Base-by-base conservation (phyloP, 35 echinoderm and acorn worm species). In the Patiria miniata region DNA sequence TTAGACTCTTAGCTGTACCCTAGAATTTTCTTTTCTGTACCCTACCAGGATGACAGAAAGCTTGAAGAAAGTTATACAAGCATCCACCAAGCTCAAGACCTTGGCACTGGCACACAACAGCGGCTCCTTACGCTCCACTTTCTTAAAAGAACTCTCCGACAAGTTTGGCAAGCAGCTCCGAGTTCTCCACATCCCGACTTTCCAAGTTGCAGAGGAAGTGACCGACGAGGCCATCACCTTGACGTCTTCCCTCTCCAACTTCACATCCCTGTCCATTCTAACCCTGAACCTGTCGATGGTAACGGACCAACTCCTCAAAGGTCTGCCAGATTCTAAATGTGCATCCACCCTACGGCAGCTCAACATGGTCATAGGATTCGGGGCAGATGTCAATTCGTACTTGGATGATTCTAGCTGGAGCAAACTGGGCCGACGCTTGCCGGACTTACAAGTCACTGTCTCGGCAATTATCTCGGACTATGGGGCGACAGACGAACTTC, bases 131-230 rank as follows among this genome's bases (percentile, higher is more conserved):
- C 65, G 29, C 14, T 34, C 65, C 7, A 26, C 21, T 2, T 73
- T 73, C 65, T 23, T 73, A 23, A 73, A 73, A 30, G 26, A 28
- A 23, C 65, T 73, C 26, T 18, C 65, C 29, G 21, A 73, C 19
- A 73, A 73, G 26, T 73, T 73, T 73, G 65, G 26, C 65, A 73
- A 73, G 34, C 65, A 36, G 65, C 65, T 73, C 14, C 65, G 29
- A 34, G 65, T 73, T 8, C 65, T 73, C 65, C 65, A 73, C 26
- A 10, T 73, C 23, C 65, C 65, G 34, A 73, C 65, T 14, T 73
- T 73, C 65, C 65, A 73, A 23, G 65, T 26, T 8, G 29, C 3
- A 14, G 26, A 26, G 29, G 26, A 30, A 36, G 2, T 73, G 19
- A 28, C 65, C 23, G 65, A 73, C 34, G 65, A 73, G 7, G 34